Evolutionary conservation across 2,113 vertebrate species (phyloP), one percentile per base, ranked within the genome.

Genomic region (Proterorhinus semilunaris): DNA sequence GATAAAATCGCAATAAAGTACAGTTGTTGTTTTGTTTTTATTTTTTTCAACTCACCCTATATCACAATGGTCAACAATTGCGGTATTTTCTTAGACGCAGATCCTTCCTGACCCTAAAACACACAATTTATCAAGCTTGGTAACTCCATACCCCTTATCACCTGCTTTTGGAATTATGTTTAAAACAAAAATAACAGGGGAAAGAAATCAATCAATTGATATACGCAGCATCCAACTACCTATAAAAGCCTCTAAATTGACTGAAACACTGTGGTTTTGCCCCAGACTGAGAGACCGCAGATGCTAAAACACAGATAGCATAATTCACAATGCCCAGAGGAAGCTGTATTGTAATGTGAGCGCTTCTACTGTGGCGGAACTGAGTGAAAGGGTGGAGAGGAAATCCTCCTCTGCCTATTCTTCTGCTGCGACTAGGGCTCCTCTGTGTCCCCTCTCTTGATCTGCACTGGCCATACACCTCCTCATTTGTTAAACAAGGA

Each of bases 401-500:
- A 80, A 87, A 82, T 84, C 77, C 77, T 78, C 71, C 74, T 69
- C 75, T 44, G 51, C 61, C 80, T 75, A 73, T 63, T 61, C 71
- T 77, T 70, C 69, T 69, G 67, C 46, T 10, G 48, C 62, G 51
- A 61, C 77, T 78, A 59, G n/a, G 62, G 62, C 45, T 71, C 67
- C 75, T 78, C 78, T 67, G 62, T 71, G 58, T 49, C 64, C 50
- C 59, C 45, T 44, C 70, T 62, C 80, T 69, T 81, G 80, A 78
- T 85, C 76, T 71, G 4, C 49, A 54, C 42, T 49, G 17, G 53
- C 44, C 27, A 61, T 15, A 64, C 43, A 6, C 55, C 43, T 71
- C 62, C 45, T 82, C 81, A 82, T 85, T 79, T 83, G 80, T 54
- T 68, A 66, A 74, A 84, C 79, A 58, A 58, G 55, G 76, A 72